A percentile compares a stretch with the other conserved stretches of the same genome.
These are phyloP conservation scores for Gymnoscelis rufifasciata DNA, from an alignment of 2,888 invertebrate genomes.

Conservation along the genomic window DNA sequence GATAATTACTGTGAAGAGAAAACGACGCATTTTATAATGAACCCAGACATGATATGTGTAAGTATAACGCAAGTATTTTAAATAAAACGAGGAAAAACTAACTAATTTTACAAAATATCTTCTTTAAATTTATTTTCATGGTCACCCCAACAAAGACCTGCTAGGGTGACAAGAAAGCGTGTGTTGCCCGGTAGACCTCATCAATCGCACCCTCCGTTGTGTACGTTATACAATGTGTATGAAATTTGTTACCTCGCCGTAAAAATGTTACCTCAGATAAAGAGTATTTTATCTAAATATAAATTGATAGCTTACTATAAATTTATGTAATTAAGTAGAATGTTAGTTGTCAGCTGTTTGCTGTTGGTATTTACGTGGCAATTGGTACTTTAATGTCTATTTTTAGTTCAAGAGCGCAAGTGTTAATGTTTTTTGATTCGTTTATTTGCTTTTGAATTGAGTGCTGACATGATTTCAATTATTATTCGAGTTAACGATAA, in stretches of 20 bases:
- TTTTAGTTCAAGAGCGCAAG: too few species aligned
- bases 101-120: too few species aligned
- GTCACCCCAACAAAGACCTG: conserved; percentile 20
- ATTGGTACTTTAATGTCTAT: neutral
- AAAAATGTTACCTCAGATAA: conserved; percentile 3
- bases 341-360: neutral
- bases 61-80: too few species aligned
- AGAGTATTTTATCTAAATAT: neutral
- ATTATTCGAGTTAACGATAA: too few species aligned
- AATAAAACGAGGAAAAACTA: too few species aligned
- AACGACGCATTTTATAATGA: too few species aligned
- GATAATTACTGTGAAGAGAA: too few species aligned
- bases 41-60: too few species aligned
- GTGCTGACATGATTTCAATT: too few species aligned
- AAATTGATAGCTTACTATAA: neutral
- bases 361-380: neutral
- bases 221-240: conserved; percentile 21
- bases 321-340: neutral
- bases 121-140: too few species aligned
- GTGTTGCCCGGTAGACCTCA: conserved; percentile 22
- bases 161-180: conserved; percentile 30
- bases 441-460: too few species aligned
- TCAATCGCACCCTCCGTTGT: conserved; percentile 24
- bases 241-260: conserved; percentile 13
- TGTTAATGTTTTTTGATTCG: too few species aligned